A percentile compares a stretch with the other conserved stretches of the same genome.
These are phyloP conservation scores for Callitettix versicolor DNA, from an alignment of 1,140 invertebrate genomes.

Conservation along the genomic window DNA sequence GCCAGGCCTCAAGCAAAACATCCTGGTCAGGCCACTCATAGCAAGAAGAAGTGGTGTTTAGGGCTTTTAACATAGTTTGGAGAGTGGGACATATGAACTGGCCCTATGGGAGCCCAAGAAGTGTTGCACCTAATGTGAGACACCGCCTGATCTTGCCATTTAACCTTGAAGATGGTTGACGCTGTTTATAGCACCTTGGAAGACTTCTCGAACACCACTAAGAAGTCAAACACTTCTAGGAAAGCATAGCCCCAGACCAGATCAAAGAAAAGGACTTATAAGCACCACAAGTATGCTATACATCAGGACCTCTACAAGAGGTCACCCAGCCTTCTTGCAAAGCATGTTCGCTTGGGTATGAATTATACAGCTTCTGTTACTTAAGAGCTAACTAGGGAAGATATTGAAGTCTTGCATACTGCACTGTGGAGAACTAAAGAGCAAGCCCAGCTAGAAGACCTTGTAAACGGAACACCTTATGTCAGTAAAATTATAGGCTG, in stretches of 20 bases:
- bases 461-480: neutral
- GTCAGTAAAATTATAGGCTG: too few relatives aligned
- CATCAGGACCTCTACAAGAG: neutral
- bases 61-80: too few relatives aligned
- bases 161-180: neutral
- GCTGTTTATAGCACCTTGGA: too few relatives aligned
- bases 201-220: neutral
- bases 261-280: too few relatives aligned
- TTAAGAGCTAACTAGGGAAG: neutral
- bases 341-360: neutral
- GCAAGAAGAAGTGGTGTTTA: too few relatives aligned
- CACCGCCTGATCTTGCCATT: neutral
- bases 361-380: neutral
- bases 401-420: slow-evolving; percentile 5
- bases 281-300: neutral
- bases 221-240: too few relatives aligned
- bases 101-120: neutral
- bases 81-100: too few relatives aligned
- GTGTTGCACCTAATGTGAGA: neutral
- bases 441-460: neutral
- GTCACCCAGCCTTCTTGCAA: neutral
- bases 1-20: too few relatives aligned
- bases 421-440: slow-evolving; percentile 7
- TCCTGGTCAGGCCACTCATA: too few relatives aligned
- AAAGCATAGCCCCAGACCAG: too few relatives aligned